phyloP scores from a whole-genome alignment of 1,140 invertebrate species.

The Drosophila mauritiana region DNA sequence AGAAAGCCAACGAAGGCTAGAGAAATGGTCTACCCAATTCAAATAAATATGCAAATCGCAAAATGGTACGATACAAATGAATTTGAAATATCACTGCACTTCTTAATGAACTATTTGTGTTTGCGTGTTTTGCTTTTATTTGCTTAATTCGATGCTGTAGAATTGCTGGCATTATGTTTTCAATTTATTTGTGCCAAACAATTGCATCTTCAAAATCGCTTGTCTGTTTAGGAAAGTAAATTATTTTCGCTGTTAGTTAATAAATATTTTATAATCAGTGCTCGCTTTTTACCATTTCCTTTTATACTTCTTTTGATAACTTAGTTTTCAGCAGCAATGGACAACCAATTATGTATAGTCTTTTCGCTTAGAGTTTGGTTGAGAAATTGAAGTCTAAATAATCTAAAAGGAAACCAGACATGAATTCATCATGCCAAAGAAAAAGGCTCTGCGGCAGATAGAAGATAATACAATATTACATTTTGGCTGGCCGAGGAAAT shows the following conservation, averaged over 20 bases:
- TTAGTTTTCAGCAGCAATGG: no score
- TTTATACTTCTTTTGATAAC: no score
- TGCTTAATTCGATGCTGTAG: constrained; percentile 11
- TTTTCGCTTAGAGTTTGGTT: constrained; percentile 1
- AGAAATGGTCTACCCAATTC: neutral
- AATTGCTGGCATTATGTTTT: neutral
- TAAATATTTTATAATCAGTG: neutral
- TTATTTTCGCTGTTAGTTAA: no score
- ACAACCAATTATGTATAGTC: constrained; percentile 16
- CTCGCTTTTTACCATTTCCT: no score
- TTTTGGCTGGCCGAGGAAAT: constrained; percentile 28
- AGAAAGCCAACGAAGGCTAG: neutral
- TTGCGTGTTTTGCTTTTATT: constrained; percentile 13
- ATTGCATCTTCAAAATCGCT: no score
- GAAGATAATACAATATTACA: constrained; percentile 29
- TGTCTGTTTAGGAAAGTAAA: no score
- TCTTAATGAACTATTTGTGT: constrained; percentile 33
- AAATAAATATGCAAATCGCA: constrained; percentile 54
- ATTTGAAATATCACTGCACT: constrained; percentile 19
- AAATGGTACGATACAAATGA: constrained; percentile 23
- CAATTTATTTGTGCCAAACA: neutral
- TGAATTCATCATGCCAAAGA: constrained; percentile 41
- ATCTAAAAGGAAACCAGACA: constrained; percentile 31
- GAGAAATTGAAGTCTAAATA: constrained; percentile 37
- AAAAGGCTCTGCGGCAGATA: constrained; percentile 41